Evolutionary conservation across 2,113 vertebrate species (phyloP).

Genomic region (Engystomops pustulosus): DNA sequence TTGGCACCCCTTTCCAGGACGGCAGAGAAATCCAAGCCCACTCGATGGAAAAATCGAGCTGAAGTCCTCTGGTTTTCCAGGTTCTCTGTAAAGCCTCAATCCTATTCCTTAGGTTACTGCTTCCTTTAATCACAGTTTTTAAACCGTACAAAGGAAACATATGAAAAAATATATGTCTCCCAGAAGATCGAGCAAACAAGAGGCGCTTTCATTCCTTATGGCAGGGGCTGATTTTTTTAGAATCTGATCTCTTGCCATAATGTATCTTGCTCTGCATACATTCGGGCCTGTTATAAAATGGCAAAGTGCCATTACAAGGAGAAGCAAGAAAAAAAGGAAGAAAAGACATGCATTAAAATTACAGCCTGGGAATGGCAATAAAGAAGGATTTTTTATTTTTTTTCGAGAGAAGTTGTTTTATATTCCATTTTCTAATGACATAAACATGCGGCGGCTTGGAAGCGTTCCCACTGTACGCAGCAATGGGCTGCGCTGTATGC

Average conservation of each 20-base stretch:
- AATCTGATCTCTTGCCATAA: slow-evolving; percentile 54
- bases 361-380: slow-evolving; percentile 9
- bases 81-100: slow-evolving; percentile 24
- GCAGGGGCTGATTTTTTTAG: slow-evolving; percentile 24
- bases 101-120: slow-evolving; percentile 41
- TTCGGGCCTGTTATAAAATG: slow-evolving; percentile 22
- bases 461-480: background rate
- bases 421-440: slow-evolving; percentile 32
- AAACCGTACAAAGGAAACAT: slow-evolving; percentile 35
- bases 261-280: slow-evolving; percentile 50
- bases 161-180: slow-evolving; percentile 35
- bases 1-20: background rate
- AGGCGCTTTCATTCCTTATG: slow-evolving; percentile 11
- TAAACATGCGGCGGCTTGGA: slow-evolving; percentile 37
- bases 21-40: background rate
- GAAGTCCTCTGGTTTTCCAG: background rate
- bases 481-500: background rate
- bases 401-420: slow-evolving; percentile 16
- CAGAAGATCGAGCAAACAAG: slow-evolving; percentile 26
- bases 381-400: slow-evolving; percentile 37
- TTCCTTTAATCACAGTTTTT: slow-evolving; percentile 44
- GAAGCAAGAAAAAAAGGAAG: background rate
- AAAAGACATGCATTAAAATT: slow-evolving; percentile 12
- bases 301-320: slow-evolving; percentile 2
- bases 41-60: slow-evolving; percentile 33